Conservation (phyloP, 1,140 invertebrate species). For the Ruditapes philippinarum region DNA sequence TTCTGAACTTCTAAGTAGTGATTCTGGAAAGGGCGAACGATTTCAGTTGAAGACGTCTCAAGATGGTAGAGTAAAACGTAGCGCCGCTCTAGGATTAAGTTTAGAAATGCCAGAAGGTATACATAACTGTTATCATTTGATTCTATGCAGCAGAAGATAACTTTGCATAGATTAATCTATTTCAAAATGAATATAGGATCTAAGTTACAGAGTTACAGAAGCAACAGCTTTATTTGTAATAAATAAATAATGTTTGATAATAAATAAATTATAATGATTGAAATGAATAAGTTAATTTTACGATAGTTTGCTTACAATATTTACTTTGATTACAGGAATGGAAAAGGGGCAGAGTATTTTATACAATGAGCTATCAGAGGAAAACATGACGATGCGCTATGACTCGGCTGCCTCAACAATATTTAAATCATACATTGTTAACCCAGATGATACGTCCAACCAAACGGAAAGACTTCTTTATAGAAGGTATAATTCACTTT, state of each 20-base stretch:
- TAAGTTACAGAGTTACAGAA: too few relatives aligned
- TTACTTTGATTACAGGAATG: constrained; percentile 25
- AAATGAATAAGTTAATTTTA: too few relatives aligned
- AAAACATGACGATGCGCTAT: not conserved
- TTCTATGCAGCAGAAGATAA: too few relatives aligned
- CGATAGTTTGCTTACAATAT: too few relatives aligned
- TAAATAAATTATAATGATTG: too few relatives aligned
- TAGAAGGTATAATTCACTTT: constrained; percentile 50
- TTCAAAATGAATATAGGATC: too few relatives aligned
- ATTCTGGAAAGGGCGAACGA: not conserved
- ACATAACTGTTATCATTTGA: too few relatives aligned
- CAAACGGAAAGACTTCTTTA: constrained; percentile 36
- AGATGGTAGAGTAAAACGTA: not conserved
- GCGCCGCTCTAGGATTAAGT: not conserved
- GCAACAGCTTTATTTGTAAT: too few relatives aligned
- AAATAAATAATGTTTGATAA: too few relatives aligned
- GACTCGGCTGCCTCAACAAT: constrained; percentile 5
- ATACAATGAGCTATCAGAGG: constrained; percentile 5
- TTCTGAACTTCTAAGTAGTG: not conserved
- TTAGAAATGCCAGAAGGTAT: constrained; percentile 36
- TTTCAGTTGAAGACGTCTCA: not conserved
- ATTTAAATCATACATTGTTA: constrained; percentile 37
- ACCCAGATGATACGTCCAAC: not conserved
- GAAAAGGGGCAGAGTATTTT: constrained; percentile 34
- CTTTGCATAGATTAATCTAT: too few relatives aligned